These are phyloP conservation scores for Bugula neritina DNA, from an alignment of 2,888 invertebrate genomes.

Conservation along the genomic window DNA sequence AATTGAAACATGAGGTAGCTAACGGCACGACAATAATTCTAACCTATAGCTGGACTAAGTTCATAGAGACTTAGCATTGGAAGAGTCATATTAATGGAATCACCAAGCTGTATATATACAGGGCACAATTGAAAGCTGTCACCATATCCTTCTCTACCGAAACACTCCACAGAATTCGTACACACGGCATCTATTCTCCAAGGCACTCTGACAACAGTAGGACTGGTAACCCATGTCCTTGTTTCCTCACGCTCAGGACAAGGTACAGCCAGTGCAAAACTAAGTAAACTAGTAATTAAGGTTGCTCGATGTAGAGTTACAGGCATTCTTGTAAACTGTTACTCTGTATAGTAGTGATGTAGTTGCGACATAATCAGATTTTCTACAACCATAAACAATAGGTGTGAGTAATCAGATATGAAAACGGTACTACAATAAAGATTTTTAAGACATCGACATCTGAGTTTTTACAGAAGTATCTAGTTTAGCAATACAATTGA, in stretches of 20 bases:
- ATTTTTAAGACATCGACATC: too few species aligned
- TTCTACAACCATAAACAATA: too few species aligned
- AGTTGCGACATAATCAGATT: too few species aligned
- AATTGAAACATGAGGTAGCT: too few species aligned
- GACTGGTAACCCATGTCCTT: background rate
- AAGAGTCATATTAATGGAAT: conserved; percentile 10
- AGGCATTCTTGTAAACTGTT: too few species aligned
- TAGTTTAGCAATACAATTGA: too few species aligned
- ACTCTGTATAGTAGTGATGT: too few species aligned
- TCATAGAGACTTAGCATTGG: background rate
- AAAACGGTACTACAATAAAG: too few species aligned
- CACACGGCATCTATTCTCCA: background rate
- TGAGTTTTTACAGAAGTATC: too few species aligned
- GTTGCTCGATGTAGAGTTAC: background rate
- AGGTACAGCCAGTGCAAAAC: background rate
- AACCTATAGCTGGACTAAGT: conserved; percentile 11
- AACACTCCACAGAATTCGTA: background rate
- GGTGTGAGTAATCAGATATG: too few species aligned
- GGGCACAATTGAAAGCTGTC: conserved; percentile 11
- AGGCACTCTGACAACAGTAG: background rate
- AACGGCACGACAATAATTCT: background rate
- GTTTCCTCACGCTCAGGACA: background rate
- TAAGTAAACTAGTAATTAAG: background rate
- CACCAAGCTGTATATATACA: conserved; percentile 8
- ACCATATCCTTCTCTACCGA: conserved; percentile 2